Percentiles rank a stretch among this genome's conserved stretches.
Conservation (phyloP, 2,113 vertebrate genomes). For the Rhipidura dahli region DNA sequence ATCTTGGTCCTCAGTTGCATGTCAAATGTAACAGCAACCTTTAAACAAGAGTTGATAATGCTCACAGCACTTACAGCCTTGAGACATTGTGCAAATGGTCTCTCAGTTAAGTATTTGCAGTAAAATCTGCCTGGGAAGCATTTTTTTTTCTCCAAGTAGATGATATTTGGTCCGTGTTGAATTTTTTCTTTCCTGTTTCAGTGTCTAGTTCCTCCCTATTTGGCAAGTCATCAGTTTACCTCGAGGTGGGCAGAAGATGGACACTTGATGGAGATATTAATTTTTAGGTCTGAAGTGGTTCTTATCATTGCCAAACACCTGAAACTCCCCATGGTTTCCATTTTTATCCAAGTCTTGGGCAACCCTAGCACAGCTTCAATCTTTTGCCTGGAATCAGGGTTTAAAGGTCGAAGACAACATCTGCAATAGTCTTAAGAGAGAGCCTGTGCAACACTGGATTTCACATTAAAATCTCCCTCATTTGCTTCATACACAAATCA, state of each 20-base stretch:
- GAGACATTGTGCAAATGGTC: not conserved
- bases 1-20: not conserved
- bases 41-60: conserved; percentile 33
- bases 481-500: not conserved
- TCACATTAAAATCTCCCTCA: not conserved
- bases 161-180: not conserved
- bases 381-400: not conserved
- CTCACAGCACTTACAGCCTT: not conserved
- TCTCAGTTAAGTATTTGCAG: not conserved
- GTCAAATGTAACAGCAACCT: conserved; percentile 4
- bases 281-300: not conserved
- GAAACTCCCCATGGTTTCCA: not conserved
- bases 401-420: not conserved
- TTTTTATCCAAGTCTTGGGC: not conserved
- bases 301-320: not conserved
- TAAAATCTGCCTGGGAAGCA: not conserved
- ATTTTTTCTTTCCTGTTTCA: not conserved
- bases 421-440: not conserved
- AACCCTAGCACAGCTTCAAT: not conserved
- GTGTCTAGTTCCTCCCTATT: not conserved
- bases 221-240: not conserved
- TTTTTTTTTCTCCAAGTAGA: not conserved
- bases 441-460: not conserved
- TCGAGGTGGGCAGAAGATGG: not conserved
- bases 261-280: not conserved